Evolutionary conservation across 1,140 invertebrate genomes (phyloP).

Genomic region (Liolophura sinensis): DNA sequence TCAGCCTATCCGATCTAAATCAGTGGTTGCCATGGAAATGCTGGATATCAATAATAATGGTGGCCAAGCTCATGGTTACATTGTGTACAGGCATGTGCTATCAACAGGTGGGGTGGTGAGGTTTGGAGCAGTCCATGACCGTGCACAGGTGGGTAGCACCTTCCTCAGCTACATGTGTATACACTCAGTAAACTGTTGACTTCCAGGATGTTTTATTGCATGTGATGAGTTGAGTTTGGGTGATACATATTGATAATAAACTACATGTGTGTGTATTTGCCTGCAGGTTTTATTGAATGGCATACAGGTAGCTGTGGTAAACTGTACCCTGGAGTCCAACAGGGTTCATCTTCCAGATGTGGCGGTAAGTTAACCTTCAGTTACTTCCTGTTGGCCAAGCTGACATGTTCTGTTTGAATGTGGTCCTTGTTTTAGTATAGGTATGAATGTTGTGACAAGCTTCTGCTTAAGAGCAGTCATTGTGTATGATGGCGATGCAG

Average conservation of each 20-base stretch:
- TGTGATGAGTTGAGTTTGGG: not conserved
- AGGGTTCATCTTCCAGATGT: conserved; percentile 11
- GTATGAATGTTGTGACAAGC: not conserved
- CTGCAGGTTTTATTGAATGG: conserved; percentile 40
- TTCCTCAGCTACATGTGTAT: not conserved
- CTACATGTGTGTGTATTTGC: not conserved
- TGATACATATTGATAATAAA: not conserved
- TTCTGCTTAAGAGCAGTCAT: too few species aligned
- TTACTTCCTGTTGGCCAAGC: conserved; percentile 9
- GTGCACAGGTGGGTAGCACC: conserved; percentile 53
- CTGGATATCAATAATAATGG: conserved; percentile 62
- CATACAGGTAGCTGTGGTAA: conserved; percentile 21
- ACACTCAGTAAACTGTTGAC: not conserved
- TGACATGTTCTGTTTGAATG: conserved; percentile 9
- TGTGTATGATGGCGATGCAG: too few species aligned
- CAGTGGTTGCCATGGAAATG: conserved; percentile 65
- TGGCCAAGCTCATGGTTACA: conserved; percentile 67
- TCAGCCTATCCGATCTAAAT: too few species aligned
- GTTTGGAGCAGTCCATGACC: conserved; percentile 61
- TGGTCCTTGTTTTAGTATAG: not conserved
- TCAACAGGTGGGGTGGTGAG: conserved; percentile 35
- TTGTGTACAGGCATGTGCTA: conserved; percentile 60
- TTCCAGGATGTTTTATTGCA: not conserved
- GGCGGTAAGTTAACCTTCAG: conserved; percentile 5
- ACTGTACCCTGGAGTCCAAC: conserved; percentile 16